These are phyloP conservation scores for Cavia porcellus DNA, from an alignment of 2,113 vertebrate species.

Conservation along the genomic window DNA sequence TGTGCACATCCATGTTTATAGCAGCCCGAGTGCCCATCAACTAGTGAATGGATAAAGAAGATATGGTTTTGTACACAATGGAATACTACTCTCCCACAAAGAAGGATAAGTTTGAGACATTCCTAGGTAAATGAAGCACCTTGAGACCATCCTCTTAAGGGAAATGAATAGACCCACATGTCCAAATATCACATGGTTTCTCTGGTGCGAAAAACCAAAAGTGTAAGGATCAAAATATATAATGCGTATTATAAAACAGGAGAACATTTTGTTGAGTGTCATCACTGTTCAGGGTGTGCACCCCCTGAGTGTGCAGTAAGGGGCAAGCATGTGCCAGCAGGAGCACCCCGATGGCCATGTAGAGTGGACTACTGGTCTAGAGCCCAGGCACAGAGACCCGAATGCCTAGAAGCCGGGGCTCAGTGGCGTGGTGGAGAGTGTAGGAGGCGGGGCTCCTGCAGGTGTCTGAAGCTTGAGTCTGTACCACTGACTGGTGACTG, in stretches of 20 bases:
- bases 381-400: background rate
- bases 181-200: background rate
- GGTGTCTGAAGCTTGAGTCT: background rate
- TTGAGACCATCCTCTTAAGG: background rate
- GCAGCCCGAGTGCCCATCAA: background rate
- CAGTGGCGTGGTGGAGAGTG: background rate
- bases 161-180: background rate
- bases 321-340: background rate
- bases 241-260: background rate
- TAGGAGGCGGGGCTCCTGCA: background rate
- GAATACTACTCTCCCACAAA: background rate
- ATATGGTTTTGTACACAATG: background rate
- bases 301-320: too few species aligned
- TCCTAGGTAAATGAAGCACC: background rate
- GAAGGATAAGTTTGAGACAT: background rate
- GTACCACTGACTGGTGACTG: background rate
- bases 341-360: fast-evolving
- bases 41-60: background rate
- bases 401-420: background rate
- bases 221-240: background rate
- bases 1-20: background rate
- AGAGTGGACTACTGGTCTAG: background rate
- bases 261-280: background rate
- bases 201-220: background rate
- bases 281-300: fast-evolving